phyloP scores from a whole-genome alignment of 2,797 vertebrate genomes.

The Threskiornis aethiopicus region DNA sequence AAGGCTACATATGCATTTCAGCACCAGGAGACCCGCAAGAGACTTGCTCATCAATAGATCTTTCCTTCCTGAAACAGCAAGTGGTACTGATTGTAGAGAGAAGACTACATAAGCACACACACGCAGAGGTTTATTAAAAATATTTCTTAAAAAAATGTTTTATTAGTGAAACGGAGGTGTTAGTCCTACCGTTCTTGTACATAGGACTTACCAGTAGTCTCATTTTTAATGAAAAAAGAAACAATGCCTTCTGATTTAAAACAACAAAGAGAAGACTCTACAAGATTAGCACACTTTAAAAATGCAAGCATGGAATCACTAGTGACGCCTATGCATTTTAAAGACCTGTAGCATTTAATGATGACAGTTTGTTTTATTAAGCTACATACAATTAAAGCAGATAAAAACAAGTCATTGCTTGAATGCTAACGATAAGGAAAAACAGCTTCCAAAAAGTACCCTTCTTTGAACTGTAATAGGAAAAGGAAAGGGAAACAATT shows the following conservation, averaged over 20 bases:
- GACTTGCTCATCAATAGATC: not conserved
- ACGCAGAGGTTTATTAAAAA: fast-evolving
- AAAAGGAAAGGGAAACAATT: not conserved
- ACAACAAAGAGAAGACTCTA: not conserved
- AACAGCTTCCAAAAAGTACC: not conserved
- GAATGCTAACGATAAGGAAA: not conserved
- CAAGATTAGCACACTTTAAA: not conserved
- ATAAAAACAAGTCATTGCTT: not conserved
- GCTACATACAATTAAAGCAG: not conserved
- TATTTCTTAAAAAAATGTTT: not conserved
- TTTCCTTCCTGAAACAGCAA: not conserved
- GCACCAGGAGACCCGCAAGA: not conserved
- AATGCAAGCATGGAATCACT: not conserved
- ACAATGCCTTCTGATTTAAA: not conserved
- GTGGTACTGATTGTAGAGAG: not conserved
- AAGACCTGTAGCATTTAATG: not conserved
- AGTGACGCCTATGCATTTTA: not conserved
- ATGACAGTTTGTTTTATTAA: not conserved
- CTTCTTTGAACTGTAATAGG: not conserved
- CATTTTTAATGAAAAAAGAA: not conserved
- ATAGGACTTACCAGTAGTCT: not conserved
- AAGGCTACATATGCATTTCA: not conserved
- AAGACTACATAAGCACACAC: not conserved
- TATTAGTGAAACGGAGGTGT: not conserved
- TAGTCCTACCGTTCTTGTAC: not conserved